Evolutionary conservation across 2,113 vertebrate species (phyloP).

Genomic region (Varanus salvator): DNA sequence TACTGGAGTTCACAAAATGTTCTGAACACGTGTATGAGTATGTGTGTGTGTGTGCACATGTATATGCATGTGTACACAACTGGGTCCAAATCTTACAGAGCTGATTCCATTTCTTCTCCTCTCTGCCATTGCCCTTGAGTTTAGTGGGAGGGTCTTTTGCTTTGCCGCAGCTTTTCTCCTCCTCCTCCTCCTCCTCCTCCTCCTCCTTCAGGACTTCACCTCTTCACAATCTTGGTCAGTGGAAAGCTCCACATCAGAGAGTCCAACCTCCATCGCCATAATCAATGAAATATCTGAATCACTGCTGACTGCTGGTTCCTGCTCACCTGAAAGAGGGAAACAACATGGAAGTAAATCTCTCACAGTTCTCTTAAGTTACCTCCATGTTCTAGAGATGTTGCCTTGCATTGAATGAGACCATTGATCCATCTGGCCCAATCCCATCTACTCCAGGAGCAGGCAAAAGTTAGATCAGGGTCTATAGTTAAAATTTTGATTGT

Average conservation of each 20-base stretch:
- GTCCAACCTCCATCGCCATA: constrained; percentile 86
- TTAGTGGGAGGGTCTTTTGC: constrained; percentile 30
- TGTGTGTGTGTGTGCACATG: not conserved
- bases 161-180: not conserved
- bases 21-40: constrained; percentile 51
- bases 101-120: constrained; percentile 57
- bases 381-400: not conserved
- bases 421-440: too few relatives aligned
- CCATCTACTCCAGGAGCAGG: not conserved
- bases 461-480: too few relatives aligned
- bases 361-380: not conserved
- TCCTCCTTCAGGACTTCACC: constrained; percentile 87
- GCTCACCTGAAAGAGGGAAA: constrained; percentile 83
- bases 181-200: constrained; percentile 51
- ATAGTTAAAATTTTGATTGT: not conserved
- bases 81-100: constrained; percentile 61
- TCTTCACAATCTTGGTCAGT: constrained; percentile 87
- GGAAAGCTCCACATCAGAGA: constrained; percentile 89
- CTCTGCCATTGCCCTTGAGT: constrained; percentile 51
- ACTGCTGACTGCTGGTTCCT: constrained; percentile 89
- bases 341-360: rapidly evolving
- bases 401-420: not conserved
- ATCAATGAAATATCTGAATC: constrained; percentile 91
- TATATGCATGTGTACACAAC: constrained; percentile 52
- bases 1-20: constrained; percentile 64